Evolutionary conservation across 2,888 invertebrate genomes (phyloP).

Genomic region (Eupithecia dodoneata): DNA sequence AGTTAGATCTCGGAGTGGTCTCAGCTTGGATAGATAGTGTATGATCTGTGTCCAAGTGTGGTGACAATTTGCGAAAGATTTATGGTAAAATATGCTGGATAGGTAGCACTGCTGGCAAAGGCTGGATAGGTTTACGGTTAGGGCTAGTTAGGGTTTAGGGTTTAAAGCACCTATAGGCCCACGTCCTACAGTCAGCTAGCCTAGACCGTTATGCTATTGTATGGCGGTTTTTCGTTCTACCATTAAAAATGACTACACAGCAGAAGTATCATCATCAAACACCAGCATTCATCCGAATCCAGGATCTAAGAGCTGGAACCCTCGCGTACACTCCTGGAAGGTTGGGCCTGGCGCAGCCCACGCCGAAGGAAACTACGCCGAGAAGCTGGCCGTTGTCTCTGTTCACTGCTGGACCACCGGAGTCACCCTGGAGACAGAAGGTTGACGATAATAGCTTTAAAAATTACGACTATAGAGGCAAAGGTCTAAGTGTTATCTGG

Average conservation of each 20-base stretch:
- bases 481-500: no score
- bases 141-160: no score
- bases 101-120: no score
- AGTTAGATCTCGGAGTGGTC: no score
- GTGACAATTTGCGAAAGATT: no score
- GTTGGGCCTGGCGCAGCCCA: slow-evolving; percentile 59
- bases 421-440: slow-evolving; percentile 57
- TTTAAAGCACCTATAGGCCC: no score
- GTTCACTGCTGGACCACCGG: slow-evolving; percentile 63
- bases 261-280: slow-evolving; percentile 35
- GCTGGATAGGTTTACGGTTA: no score
- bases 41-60: no score
- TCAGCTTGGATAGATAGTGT: no score
- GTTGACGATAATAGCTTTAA: background rate
- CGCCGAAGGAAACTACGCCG: slow-evolving; percentile 61
- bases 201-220: no score
- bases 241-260: background rate
- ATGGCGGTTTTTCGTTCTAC: background rate
- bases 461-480: background rate
- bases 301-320: slow-evolving; percentile 50
- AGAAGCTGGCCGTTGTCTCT: slow-evolving; percentile 41
- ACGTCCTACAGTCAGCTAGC: no score
- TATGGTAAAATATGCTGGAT: no score
- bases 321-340: slow-evolving; percentile 62
- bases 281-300: slow-evolving; percentile 50